Evolutionary conservation across 2,888 invertebrate species (phyloP), one percentile per base, ranked within the genome.

Genomic region (Zhuqinia jingwanae): DNA sequence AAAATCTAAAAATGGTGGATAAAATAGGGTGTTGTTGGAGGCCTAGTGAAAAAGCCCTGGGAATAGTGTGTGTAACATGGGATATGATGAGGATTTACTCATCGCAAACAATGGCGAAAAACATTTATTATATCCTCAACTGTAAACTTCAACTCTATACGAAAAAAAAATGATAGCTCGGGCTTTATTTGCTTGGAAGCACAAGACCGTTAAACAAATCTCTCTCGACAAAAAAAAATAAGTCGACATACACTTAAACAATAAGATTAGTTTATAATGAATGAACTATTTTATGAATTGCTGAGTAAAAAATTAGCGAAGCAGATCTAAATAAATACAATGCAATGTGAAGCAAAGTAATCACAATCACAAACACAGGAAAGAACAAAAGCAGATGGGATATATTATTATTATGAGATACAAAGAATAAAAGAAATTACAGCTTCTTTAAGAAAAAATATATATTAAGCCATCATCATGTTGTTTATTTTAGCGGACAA

Each of bases 391-490:
- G 70, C 65, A 80, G 56, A 80, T 53, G 63, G 25, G 56, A 76
- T 36, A 8, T 3, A 8, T 6, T 36, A 8, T 6, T 36, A 36
- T 36, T 36, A 36, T 36, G 36, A 3, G 36, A 36, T n/a, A n/a
- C n/a, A 36, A 8, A 20, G 30, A 56, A 56, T n/a, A 76, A 3
- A 76, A 56, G 53, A 76, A 56, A 30, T 76, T 76, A 36, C 20
- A 42, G 65, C 56, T 36, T 20, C 56, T 60, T n/a, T n/a, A n/a
- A n/a, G n/a, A n/a, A n/a, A n/a, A 45, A 77, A 84, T n/a, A n/a
- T n/a, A 77, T 60, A 84, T 84, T 85, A 85, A 85, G 85, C 65
- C 85, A 85, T 85, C 85, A 85, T 85, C 78, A 68, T 85, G 36
- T 36, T 85, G 78, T 77, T 79, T 75, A 79, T 53, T 47, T 85